Percentiles rank a stretch among this genome's conserved stretches.
Evolutionary conservation across 2,888 invertebrate species (phyloP).

Genomic region (Diaprepes abbreviatus): DNA sequence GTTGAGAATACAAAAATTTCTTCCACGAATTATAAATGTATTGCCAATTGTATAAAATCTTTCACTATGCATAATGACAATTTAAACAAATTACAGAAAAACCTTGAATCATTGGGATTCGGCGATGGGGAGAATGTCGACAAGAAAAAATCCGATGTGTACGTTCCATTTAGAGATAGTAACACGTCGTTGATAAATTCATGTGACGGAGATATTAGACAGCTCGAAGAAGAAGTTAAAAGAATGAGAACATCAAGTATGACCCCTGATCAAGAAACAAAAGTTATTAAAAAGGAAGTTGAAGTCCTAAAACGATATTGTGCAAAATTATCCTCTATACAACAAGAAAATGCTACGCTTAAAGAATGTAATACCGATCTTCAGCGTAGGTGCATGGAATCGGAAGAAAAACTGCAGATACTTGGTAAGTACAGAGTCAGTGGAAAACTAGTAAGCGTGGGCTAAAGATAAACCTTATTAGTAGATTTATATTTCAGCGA

Average conservation of each 20-base stretch:
- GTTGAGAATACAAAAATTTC: no score
- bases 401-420: conserved; percentile 47
- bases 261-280: conserved; percentile 59
- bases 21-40: no score
- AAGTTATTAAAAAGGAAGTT: conserved; percentile 61
- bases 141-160: conserved; percentile 17
- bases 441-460: no score
- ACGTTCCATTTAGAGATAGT: conserved; percentile 30
- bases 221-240: conserved; percentile 60
- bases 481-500: no score
- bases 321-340: conserved; percentile 59
- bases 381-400: conserved; percentile 50
- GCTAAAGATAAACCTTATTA: no score
- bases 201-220: conserved; percentile 56
- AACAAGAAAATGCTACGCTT: conserved; percentile 61
- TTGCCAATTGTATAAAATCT: no score
- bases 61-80: no score
- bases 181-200: conserved; percentile 30
- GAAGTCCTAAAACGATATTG: conserved; percentile 62
- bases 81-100: no score
- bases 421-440: conserved; percentile 24
- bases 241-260: conserved; percentile 54
- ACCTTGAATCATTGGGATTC: conserved; percentile 26
- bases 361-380: conserved; percentile 60
- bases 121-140: conserved; percentile 19